Evolutionary conservation across 1,140 invertebrate genomes (phyloP).

Genomic region (Matsumurasca onukii): DNA sequence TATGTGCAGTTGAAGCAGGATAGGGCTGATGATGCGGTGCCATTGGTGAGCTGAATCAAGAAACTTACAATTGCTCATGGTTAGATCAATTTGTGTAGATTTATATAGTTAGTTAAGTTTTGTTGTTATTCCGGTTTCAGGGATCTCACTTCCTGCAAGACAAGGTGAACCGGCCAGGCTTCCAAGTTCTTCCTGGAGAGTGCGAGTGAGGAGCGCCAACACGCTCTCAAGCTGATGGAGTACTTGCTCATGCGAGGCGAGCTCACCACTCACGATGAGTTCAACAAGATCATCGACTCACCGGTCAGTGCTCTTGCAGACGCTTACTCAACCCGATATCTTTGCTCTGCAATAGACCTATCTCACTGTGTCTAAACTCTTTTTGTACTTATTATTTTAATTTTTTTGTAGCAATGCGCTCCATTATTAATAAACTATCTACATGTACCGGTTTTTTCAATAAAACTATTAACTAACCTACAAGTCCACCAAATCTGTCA

Average conservation of each 20-base stretch:
- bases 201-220: constrained; percentile 84
- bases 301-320: constrained; percentile 53
- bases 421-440: not conserved
- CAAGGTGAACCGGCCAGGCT: constrained; percentile 78
- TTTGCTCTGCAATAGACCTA: too few relatives aligned
- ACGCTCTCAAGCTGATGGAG: constrained; percentile 87
- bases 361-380: too few relatives aligned
- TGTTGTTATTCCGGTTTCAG: constrained; percentile 48
- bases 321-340: not conserved
- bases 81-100: too few relatives aligned
- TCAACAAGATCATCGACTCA: constrained; percentile 64
- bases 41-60: too few relatives aligned
- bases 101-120: too few relatives aligned
- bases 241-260: constrained; percentile 89
- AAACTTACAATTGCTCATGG: too few relatives aligned
- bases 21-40: too few relatives aligned
- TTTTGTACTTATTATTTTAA: too few relatives aligned
- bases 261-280: constrained; percentile 56
- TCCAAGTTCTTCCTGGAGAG: constrained; percentile 87
- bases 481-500: too few relatives aligned
- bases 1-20: too few relatives aligned
- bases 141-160: constrained; percentile 81
- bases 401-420: not conserved
- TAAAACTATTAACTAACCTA: too few relatives aligned
- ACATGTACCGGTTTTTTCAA: not conserved